phyloP scores from a whole-genome alignment of 2,888 invertebrate genomes.

The Hemistola chrysoprasaria region DNA sequence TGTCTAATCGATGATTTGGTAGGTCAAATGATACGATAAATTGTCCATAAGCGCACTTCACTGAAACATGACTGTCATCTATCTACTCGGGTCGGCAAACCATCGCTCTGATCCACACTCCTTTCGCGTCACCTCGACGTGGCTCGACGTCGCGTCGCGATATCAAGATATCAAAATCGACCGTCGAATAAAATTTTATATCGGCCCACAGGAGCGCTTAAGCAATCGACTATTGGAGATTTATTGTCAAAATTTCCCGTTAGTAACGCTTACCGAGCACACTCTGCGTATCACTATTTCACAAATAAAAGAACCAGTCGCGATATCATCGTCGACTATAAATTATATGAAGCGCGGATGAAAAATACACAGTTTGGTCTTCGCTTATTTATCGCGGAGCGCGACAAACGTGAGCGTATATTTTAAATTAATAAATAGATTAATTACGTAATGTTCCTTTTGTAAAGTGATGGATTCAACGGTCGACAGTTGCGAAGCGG shows the following conservation, averaged over 20 bases:
- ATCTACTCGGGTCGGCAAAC: slow-evolving; percentile 36
- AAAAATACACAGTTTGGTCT: slow-evolving; percentile 77
- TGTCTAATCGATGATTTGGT: slow-evolving; percentile 65
- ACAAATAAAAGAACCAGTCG: slow-evolving; percentile 81
- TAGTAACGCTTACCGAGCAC: slow-evolving; percentile 80
- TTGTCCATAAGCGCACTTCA: slow-evolving; percentile 27
- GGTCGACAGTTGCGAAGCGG: slow-evolving; percentile 49
- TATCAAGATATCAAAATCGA: slow-evolving; percentile 77
- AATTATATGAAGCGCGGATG: slow-evolving; percentile 77
- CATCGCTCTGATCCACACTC: slow-evolving; percentile 34
- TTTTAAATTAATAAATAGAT: slow-evolving; percentile 59
- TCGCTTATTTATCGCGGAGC: slow-evolving; percentile 73
- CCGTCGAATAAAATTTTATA: slow-evolving; percentile 74
- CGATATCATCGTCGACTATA: slow-evolving; percentile 80
- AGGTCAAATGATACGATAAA: slow-evolving; percentile 50
- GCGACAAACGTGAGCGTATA: slow-evolving; percentile 66
- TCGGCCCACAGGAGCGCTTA: slow-evolving; percentile 78
- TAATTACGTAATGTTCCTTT: slow-evolving; percentile 41
- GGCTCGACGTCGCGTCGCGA: slow-evolving; percentile 57
- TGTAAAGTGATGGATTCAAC: slow-evolving; percentile 36
- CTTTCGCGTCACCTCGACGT: slow-evolving; percentile 39
- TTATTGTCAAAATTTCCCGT: slow-evolving; percentile 81
- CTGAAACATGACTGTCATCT: slow-evolving; percentile 26
- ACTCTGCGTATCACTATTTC: slow-evolving; percentile 81
- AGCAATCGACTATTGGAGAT: slow-evolving; percentile 79